Conservation (phyloP, 2,797 vertebrate species). For the Microhierax caerulescens region DNA sequence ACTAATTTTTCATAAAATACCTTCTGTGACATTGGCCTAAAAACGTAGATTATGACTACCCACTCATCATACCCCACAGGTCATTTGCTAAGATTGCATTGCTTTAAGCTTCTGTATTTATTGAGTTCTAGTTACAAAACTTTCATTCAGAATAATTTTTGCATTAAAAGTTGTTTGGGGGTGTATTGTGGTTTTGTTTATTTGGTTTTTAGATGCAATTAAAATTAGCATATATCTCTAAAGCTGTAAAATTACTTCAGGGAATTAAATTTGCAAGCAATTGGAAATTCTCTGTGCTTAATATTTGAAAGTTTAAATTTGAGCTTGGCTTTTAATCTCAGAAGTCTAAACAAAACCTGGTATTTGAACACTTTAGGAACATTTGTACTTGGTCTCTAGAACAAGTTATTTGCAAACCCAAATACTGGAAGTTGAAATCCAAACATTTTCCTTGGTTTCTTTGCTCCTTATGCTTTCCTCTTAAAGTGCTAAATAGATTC, state of each 20-base stretch:
- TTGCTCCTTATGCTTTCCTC: conserved; percentile 17
- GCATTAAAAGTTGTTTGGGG: not conserved
- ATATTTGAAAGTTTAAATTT: not conserved
- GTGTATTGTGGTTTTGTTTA: not conserved
- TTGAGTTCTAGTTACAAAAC: not conserved
- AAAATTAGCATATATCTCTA: not conserved
- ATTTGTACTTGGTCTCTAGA: not conserved
- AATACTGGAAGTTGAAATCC: conserved; percentile 6
- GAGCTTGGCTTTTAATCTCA: not conserved
- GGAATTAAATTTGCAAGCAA: not conserved
- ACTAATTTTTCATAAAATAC: not conserved
- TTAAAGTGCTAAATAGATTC: conserved; percentile 34
- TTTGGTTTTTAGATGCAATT: not conserved
- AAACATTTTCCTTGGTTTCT: conserved; percentile 29
- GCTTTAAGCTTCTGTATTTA: not conserved
- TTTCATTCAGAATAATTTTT: not conserved
- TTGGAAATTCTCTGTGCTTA: not conserved
- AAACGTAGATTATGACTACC: not conserved
- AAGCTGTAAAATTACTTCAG: not conserved
- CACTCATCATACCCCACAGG: not conserved
- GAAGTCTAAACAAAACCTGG: not conserved
- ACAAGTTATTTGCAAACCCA: not conserved
- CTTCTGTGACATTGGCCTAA: not conserved
- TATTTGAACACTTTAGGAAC: not conserved
- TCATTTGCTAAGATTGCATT: not conserved